These are phyloP conservation scores for Ammodytes marinus DNA, from an alignment of 2,113 vertebrate species.

Conservation along the genomic window DNA sequence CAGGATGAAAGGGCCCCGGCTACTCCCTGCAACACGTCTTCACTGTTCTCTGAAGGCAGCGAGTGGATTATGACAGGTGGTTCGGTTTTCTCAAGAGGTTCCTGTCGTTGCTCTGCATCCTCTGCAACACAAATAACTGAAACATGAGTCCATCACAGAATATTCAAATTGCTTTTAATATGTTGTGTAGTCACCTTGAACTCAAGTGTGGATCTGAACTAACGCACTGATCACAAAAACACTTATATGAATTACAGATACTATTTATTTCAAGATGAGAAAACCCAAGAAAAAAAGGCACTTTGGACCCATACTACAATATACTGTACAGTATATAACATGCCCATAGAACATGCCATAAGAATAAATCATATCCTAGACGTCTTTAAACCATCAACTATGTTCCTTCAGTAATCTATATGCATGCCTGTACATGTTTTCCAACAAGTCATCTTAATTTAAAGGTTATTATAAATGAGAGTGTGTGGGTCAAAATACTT, in stretches of 20 bases:
- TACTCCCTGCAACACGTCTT: slow-evolving; percentile 10
- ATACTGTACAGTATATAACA: not conserved
- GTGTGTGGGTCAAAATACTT: not conserved
- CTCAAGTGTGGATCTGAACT: not conserved
- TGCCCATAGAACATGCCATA: too few species aligned
- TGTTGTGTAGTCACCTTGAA: not conserved
- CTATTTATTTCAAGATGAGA: not conserved
- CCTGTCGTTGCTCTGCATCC: slow-evolving; percentile 18
- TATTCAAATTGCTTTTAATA: not conserved
- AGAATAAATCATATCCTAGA: too few species aligned
- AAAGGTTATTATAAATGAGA: not conserved
- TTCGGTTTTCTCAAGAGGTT: slow-evolving; percentile 51
- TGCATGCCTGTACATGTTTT: not conserved
- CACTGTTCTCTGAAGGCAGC: not conserved
- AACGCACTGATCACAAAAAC: not conserved
- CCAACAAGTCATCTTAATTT: not conserved
- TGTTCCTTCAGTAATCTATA: not conserved
- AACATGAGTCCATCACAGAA: not conserved
- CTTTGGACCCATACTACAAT: not conserved
- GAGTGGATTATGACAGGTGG: not conserved
- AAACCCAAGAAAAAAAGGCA: not conserved
- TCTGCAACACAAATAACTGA: slow-evolving; percentile 44
- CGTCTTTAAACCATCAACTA: not conserved
- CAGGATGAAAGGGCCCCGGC: slow-evolving; percentile 26
- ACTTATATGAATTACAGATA: not conserved